Conservation (phyloP, 2,113 vertebrate species). For the Orthonyx spaldingii region DNA sequence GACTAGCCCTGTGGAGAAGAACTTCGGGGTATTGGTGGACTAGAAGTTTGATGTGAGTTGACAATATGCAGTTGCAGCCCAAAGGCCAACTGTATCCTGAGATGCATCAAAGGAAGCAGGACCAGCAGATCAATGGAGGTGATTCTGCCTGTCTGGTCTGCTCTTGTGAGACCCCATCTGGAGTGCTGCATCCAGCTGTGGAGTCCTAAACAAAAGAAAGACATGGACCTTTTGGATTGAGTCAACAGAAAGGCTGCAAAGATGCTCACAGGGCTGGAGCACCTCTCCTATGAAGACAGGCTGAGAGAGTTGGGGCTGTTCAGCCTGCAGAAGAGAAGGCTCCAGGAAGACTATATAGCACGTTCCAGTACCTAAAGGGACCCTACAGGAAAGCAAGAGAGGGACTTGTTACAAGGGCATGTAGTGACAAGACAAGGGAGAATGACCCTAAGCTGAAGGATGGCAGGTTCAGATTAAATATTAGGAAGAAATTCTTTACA, state of each 20-base stretch:
- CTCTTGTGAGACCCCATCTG: background rate
- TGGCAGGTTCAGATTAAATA: background rate
- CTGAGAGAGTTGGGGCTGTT: background rate
- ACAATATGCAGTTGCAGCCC: background rate
- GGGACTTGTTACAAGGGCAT: background rate
- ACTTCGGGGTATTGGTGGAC: background rate
- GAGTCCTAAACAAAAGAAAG: background rate
- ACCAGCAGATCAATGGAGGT: background rate
- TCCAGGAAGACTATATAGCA: background rate
- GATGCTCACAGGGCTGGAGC: background rate
- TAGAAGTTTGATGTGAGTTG: background rate
- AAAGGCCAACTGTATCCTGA: background rate
- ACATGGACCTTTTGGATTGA: background rate
- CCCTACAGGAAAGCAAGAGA: background rate
- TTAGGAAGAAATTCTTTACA: background rate
- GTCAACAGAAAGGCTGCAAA: background rate
- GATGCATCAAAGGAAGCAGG: background rate
- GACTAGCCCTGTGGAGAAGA: background rate
- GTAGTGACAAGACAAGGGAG: background rate
- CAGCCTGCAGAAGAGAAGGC: background rate
- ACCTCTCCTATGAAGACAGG: background rate
- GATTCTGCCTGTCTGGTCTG: background rate
- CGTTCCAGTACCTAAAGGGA: background rate
- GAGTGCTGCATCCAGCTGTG: background rate
- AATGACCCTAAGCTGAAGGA: background rate